These are phyloP conservation scores for Mycalesis mineus DNA, from an alignment of 2,888 invertebrate genomes.

Conservation along the genomic window DNA sequence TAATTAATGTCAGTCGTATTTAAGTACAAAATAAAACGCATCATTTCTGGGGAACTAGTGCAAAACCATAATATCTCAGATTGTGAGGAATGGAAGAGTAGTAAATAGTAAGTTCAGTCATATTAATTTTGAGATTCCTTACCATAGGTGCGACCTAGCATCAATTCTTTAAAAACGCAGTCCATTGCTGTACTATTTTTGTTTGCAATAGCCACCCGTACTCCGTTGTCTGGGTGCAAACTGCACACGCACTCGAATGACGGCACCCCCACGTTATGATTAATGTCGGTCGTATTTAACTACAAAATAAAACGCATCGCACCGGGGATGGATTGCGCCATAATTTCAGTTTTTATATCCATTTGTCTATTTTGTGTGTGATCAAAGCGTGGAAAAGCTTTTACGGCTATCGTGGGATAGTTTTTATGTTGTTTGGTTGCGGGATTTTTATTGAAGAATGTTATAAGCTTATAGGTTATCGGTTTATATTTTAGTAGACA, in stretches of 20 bases:
- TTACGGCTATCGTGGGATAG: constrained; percentile 28
- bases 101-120: too few relatives aligned
- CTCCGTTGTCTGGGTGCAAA: constrained; percentile 36
- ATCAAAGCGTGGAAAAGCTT: constrained; percentile 48
- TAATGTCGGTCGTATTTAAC: constrained; percentile 55
- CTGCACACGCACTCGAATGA: constrained; percentile 55
- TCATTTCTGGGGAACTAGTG: too few relatives aligned
- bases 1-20: too few relatives aligned
- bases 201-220: constrained; percentile 48
- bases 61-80: too few relatives aligned
- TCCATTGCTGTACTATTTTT: too few relatives aligned
- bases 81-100: too few relatives aligned
- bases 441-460: neutral
- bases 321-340: constrained; percentile 43
- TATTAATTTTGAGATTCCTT: too few relatives aligned
- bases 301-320: constrained; percentile 34
- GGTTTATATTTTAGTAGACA: too few relatives aligned
- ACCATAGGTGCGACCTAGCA: too few relatives aligned
- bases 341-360: constrained; percentile 58
- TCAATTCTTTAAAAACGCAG: too few relatives aligned
- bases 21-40: too few relatives aligned
- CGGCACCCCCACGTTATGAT: constrained; percentile 54
- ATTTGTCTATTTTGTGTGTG: constrained; percentile 53
- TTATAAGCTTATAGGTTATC: too few relatives aligned
- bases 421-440: constrained; percentile 21